phyloP scores from a whole-genome alignment of 2,797 vertebrate species.

The Tinamus major region DNA sequence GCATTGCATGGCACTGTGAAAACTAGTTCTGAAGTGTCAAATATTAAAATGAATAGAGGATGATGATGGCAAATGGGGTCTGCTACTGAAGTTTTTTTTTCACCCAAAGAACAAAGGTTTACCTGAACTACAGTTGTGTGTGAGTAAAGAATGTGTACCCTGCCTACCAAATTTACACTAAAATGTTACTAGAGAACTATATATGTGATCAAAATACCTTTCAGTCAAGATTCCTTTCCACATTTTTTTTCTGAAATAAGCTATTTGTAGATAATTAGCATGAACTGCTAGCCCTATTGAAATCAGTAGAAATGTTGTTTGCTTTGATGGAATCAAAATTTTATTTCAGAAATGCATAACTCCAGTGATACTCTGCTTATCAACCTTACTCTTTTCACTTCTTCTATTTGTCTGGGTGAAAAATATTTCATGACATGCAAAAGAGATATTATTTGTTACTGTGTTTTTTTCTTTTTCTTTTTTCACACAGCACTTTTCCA shows the following conservation, averaged over 20 bases:
- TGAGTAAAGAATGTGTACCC: not conserved
- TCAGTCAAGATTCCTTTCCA: not conserved
- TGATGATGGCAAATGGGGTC: constrained; percentile 55
- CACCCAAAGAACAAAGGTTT: not conserved
- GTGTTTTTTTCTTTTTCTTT: not conserved
- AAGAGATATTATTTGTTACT: not conserved
- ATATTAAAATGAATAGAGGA: not conserved
- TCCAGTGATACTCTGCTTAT: not conserved
- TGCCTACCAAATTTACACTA: not conserved
- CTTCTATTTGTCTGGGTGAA: not conserved
- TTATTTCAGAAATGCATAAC: not conserved
- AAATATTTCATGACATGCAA: not conserved
- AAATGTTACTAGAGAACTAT: not conserved
- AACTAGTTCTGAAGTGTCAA: not conserved
- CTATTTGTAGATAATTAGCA: not conserved
- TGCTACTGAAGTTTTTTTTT: constrained; percentile 21
- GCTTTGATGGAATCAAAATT: not conserved
- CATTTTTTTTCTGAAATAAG: not conserved
- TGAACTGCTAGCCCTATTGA: not conserved
- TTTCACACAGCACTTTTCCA: not conserved
- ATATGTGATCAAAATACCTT: not conserved
- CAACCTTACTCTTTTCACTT: not conserved
- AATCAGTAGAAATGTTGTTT: not conserved
- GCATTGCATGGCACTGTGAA: constrained; percentile 37
- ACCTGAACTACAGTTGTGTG: not conserved